These are phyloP conservation scores for Podargus strigoides DNA, from an alignment of 2,797 vertebrate species.

Conservation along the genomic window DNA sequence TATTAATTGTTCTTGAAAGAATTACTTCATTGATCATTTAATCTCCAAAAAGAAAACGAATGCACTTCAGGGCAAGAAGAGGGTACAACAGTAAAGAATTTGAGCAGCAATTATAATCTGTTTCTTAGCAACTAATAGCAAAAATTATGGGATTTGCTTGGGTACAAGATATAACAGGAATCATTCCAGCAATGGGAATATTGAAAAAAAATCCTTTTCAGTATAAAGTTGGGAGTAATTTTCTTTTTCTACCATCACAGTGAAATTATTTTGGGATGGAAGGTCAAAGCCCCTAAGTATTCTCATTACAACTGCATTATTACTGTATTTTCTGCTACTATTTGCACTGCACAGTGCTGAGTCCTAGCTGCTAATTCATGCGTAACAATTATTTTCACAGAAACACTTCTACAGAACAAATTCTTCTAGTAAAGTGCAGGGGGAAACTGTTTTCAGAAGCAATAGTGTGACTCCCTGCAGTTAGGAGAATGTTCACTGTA, in stretches of 20 bases:
- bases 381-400: neutral
- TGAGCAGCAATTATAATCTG: constrained; percentile 65
- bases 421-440: constrained; percentile 10
- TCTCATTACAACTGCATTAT: constrained; percentile 38
- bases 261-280: constrained; percentile 57
- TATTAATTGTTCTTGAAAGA: constrained; percentile 54
- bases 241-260: constrained; percentile 30
- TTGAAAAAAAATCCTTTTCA: neutral
- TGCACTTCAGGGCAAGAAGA: constrained; percentile 25
- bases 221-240: constrained; percentile 44
- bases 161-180: constrained; percentile 34
- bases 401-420: constrained; percentile 1
- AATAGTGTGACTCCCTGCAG: neutral
- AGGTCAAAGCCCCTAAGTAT: constrained; percentile 62
- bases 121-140: constrained; percentile 75
- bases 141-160: constrained; percentile 59
- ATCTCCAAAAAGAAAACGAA: constrained; percentile 43
- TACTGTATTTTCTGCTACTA: neutral
- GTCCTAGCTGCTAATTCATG: neutral
- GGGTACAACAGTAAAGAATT: constrained; percentile 11
- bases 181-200: constrained; percentile 46
- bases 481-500: neutral
- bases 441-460: neutral
- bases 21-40: constrained; percentile 42
- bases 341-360: neutral